These are phyloP conservation scores for Micoletzkya japonica DNA, from an alignment of 2,888 invertebrate genomes.

Conservation along the genomic window DNA sequence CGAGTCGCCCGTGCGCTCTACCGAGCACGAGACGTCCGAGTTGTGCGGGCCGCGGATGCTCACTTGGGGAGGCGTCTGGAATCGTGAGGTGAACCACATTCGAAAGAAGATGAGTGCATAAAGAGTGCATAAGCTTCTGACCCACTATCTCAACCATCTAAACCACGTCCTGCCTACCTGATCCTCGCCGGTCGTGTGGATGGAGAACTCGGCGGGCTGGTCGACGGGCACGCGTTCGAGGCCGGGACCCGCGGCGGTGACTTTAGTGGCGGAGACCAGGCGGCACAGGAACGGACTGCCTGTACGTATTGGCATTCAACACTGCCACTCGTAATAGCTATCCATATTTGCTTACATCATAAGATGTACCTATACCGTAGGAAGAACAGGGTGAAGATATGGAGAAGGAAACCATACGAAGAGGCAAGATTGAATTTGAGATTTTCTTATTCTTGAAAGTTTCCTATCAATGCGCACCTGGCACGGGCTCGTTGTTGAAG, in stretches of 20 bases:
- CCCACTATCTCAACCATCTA: neutral
- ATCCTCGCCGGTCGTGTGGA: slow-evolving; percentile 40
- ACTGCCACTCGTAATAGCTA: neutral
- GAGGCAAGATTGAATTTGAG: no score
- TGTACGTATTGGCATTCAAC: slow-evolving; percentile 54
- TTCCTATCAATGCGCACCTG: slow-evolving; percentile 67
- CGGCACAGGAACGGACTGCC: slow-evolving; percentile 93
- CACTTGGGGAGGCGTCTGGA: slow-evolving; percentile 17
- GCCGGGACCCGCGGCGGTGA: slow-evolving; percentile 73
- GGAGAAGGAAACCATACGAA: neutral
- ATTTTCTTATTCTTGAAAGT: neutral
- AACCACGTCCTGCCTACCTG: slow-evolving; percentile 2
- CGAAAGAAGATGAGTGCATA: no score
- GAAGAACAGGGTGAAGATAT: neutral
- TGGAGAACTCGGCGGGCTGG: slow-evolving; percentile 70
- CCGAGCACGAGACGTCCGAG: neutral
- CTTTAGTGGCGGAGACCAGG: slow-evolving; percentile 76
- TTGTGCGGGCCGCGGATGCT: slow-evolving; percentile 15
- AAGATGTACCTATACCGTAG: neutral
- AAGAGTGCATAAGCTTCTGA: neutral
- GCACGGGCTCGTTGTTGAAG: slow-evolving; percentile 71
- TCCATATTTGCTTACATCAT: neutral
- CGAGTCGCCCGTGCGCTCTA: slow-evolving; percentile 69
- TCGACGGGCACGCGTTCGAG: slow-evolving; percentile 76
- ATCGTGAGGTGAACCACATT: no score